A percentile compares a stretch with the other conserved stretches of the same genome.
Evolutionary conservation across 2,113 vertebrate genomes (phyloP).

Genomic region (Reinhardtius hippoglossoides): DNA sequence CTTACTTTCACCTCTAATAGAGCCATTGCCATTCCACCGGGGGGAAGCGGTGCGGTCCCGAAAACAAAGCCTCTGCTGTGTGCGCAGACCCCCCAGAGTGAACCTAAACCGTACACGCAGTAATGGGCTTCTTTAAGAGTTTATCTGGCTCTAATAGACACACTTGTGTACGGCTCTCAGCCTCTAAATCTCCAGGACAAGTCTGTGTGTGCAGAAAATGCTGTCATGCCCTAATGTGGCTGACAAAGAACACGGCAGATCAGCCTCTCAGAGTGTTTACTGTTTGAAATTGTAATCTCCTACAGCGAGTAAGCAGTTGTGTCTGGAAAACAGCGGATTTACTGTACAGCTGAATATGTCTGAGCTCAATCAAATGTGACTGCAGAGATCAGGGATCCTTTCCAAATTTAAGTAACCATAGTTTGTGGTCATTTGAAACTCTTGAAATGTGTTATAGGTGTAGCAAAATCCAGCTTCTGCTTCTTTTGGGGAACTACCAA

Average conservation of each 20-base stretch:
- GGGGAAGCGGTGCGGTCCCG: conserved; percentile 39
- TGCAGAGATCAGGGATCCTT: background rate
- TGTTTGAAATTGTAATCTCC: conserved; percentile 50
- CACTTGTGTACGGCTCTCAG: conserved; percentile 50
- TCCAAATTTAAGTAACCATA: background rate
- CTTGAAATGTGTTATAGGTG: background rate
- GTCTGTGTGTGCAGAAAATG: conserved; percentile 49
- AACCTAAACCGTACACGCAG: conserved; percentile 55
- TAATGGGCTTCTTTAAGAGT: conserved; percentile 70
- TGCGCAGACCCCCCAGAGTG: conserved; percentile 72
- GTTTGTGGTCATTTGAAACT: conserved; percentile 6
- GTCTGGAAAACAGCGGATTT: background rate
- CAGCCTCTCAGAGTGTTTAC: conserved; percentile 31
- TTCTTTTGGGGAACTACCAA: background rate
- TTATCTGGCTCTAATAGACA: conserved; percentile 75
- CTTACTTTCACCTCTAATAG: conserved; percentile 77
- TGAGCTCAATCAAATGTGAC: conserved; percentile 13
- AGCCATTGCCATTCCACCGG: conserved; percentile 64
- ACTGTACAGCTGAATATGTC: conserved; percentile 8
- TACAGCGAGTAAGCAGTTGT: conserved; percentile 18
- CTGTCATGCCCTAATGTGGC: conserved; percentile 67
- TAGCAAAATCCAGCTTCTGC: background rate
- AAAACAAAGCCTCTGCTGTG: conserved; percentile 75
- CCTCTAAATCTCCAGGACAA: conserved; percentile 65
- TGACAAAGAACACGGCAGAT: conserved; percentile 47